Conservation (phyloP, 2,113 vertebrate species). For the Ceuthmochares aereus region DNA sequence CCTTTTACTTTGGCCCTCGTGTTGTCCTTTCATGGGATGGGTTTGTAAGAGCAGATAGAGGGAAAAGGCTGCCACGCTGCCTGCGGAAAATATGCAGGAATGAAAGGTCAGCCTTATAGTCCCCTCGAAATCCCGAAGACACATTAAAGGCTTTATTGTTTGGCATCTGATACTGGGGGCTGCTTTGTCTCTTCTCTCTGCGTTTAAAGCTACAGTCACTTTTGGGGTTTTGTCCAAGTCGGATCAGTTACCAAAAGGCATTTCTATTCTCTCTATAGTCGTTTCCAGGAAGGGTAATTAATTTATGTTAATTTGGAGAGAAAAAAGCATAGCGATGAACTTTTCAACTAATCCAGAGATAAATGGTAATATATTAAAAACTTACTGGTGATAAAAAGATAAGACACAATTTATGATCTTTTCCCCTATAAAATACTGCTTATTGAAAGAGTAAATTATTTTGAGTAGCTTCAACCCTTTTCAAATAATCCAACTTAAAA, state of each 20-base stretch:
- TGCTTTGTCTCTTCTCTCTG: slow-evolving; percentile 45
- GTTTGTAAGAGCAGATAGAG: not conserved
- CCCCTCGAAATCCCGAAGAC: slow-evolving; percentile 10
- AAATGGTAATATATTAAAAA: slow-evolving; percentile 6
- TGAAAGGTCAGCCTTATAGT: slow-evolving; percentile 60
- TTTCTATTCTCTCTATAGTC: slow-evolving; percentile 25
- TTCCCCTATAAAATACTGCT: not conserved
- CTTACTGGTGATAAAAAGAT: slow-evolving; percentile 5
- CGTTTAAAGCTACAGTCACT: slow-evolving; percentile 17
- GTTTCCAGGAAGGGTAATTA: slow-evolving; percentile 41
- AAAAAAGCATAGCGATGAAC: not conserved
- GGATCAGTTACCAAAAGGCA: slow-evolving; percentile 43
- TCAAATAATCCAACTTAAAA: not conserved
- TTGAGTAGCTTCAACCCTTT: not conserved
- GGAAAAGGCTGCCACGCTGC: not conserved
- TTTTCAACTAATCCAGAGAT: slow-evolving; percentile 37
- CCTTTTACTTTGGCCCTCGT: not conserved
- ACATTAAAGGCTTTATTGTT: slow-evolving; percentile 58
- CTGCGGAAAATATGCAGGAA: slow-evolving; percentile 56
- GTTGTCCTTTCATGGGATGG: not conserved
- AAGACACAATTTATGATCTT: slow-evolving; percentile 7
- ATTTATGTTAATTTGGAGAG: slow-evolving; percentile 44
- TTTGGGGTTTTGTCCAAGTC: not conserved
- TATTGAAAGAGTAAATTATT: slow-evolving; percentile 24
- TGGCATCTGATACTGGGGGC: not conserved